Evolutionary conservation across 2,113 vertebrate genomes (phyloP).

Genomic region (Crotalus horridus): DNA sequence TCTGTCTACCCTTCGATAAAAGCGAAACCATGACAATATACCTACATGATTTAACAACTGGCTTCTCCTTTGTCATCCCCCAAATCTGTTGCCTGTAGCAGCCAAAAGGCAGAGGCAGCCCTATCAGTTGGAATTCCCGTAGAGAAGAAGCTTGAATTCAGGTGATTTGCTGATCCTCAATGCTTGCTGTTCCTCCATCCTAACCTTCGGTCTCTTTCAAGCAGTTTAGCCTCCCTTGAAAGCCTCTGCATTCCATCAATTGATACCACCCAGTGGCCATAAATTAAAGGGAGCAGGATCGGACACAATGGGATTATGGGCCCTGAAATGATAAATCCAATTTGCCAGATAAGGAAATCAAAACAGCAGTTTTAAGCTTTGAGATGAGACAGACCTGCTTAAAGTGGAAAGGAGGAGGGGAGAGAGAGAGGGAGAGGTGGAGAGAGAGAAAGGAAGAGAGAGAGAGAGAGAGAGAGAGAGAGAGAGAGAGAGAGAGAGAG

Average conservation of each 20-base stretch:
- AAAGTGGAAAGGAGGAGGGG: neutral
- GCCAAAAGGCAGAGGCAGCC: neutral
- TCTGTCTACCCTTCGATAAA: neutral
- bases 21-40: neutral
- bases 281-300: conserved; percentile 68
- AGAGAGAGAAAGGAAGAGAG: no score
- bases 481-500: no score
- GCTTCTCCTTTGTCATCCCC: neutral
- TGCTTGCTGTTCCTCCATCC: conserved; percentile 10
- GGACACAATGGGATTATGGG: conserved; percentile 62
- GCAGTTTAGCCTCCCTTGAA: conserved; percentile 64
- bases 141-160: conserved; percentile 23
- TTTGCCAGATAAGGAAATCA: conserved; percentile 58
- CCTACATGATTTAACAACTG: neutral
- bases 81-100: neutral
- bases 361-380: conserved; percentile 37
- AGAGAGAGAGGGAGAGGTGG: no score
- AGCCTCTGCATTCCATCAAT: conserved; percentile 64
- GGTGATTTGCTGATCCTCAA: conserved; percentile 8
- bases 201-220: conserved; percentile 58
- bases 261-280: conserved; percentile 48
- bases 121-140: neutral
- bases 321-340: conserved; percentile 57
- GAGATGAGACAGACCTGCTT: conserved; percentile 46
- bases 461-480: neutral